Evolutionary conservation across 2,888 invertebrate genomes (phyloP), one percentile per base, ranked within the genome.

Genomic region (Hemistola chrysoprasaria): DNA sequence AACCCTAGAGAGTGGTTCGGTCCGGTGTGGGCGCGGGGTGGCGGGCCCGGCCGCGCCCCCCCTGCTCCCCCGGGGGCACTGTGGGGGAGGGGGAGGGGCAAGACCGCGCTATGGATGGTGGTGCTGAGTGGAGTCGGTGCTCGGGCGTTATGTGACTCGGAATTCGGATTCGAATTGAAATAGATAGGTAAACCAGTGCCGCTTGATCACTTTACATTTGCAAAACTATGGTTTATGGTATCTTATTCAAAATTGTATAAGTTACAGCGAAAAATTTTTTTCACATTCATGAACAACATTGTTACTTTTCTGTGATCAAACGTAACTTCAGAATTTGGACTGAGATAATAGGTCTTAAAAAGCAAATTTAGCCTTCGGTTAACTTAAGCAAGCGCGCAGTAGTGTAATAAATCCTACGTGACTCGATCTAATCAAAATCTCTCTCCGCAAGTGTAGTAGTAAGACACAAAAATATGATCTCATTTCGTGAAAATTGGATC

Each of bases 71-170:
- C n/a, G n/a, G n/a, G n/a, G n/a, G n/a, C n/a, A n/a, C n/a, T n/a
- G n/a, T n/a, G n/a, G n/a, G n/a, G n/a, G n/a, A n/a, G n/a, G n/a
- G n/a, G n/a, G n/a, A n/a, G n/a, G n/a, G n/a, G n/a, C n/a, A n/a
- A n/a, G n/a, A n/a, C n/a, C 16, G 16, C 3, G 4, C 16, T 16
- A 4, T 16, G 16, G 2, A 4, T 4, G 41, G 49, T 59, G 65
- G 72, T 71, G 73, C 71, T 69, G 62, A 62, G 73, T 71, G 75
- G 74, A 70, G 63, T 63, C 65, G 60, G 78, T 74, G 77, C 76
- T 71, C 70, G 76, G 78, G 71, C 74, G 69, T 63, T 56, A 71
- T 67, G 74, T 73, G 74, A 73, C 70, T 69, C 63, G 71, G 74
- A 16, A n/a, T n/a, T n/a, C n/a, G n/a, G n/a, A n/a, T n/a, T 16